Base-by-base conservation (phyloP, 53 echinoderm and acorn worm species). In the Paracentrotus lividus region DNA sequence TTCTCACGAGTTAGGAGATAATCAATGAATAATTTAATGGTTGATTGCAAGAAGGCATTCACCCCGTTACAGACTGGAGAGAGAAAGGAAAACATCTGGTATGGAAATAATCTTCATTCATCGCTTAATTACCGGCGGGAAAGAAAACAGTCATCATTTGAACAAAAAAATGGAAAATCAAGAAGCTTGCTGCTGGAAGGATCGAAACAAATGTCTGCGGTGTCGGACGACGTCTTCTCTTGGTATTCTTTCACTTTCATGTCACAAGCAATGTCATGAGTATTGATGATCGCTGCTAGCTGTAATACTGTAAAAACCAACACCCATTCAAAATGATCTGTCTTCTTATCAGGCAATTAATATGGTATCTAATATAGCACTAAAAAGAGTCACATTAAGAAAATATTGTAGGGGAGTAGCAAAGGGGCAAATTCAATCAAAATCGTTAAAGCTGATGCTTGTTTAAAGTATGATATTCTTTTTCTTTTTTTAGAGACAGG, bases 31-130 rank as follows among this genome's bases (percentile, higher is more conserved):
- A 77, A 77, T 77, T 42, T 77, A 77, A 8, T 42, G 69, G 69
- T 69, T 69, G 69, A 32, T 14, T 42, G 77, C 42, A 43, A 42
- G 77, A 42, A 77, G 42, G 34, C 77, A 77, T 44, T 77, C 44
- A 77, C 42, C 77, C 23, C 23, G 18, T 42, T 2, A 13, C 21
- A 77, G 43, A 44, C 20, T 42, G 23, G 77, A 77, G 42, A 42
- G 21, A 72, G 72, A 43, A n/a, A n/a, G 64, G 16, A 3, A 64
- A 43, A 42, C 42, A 77, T 77, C 77, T 42, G 77, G 77, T 24
- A 77, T 43, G 23, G 42, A 43, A 77, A 77, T 77, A 77, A 77
- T 77, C 77, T 77, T 77, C 77, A 77, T 42, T 77, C 77, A 77
- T 77, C 77, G 42, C 43, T 77, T 77, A 43, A 77, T 77, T 77